Evolutionary conservation across 1,140 invertebrate genomes (phyloP).

Genomic region (Formica selysi): DNA sequence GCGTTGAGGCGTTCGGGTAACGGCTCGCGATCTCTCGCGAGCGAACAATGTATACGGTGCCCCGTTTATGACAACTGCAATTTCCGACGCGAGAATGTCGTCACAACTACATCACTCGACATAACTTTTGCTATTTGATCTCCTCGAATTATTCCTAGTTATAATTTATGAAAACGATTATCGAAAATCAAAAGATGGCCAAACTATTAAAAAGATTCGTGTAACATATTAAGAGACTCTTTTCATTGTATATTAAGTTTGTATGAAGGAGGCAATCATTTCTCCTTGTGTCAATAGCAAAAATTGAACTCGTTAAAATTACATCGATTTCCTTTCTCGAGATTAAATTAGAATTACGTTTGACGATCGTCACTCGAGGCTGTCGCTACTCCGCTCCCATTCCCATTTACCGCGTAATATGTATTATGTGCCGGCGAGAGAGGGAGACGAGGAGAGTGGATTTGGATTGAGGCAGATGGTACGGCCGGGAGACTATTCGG

Average conservation of each 20-base stretch:
- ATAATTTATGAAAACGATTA: background rate
- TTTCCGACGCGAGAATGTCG: background rate
- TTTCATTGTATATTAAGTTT: background rate
- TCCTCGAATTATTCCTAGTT: conserved; percentile 17
- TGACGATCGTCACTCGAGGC: conserved; percentile 39
- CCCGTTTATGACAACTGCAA: conserved; percentile 6
- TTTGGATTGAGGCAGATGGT: conserved; percentile 67
- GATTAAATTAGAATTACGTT: conserved; percentile 35
- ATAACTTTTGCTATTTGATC: conserved; percentile 11
- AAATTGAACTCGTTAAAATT: background rate
- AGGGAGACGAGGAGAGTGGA: conserved; percentile 33
- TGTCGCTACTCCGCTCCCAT: conserved; percentile 39
- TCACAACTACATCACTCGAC: conserved; percentile 29
- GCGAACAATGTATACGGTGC: conserved; percentile 18
- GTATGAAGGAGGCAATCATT: background rate
- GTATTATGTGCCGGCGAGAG: conserved; percentile 43
- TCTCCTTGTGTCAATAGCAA: background rate
- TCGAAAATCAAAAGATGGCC: background rate
- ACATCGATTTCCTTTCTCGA: background rate
- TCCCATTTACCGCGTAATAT: conserved; percentile 67
- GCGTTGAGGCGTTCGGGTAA: conserved; percentile 26
- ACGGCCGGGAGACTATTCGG: conserved; percentile 25
- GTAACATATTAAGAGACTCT: background rate
- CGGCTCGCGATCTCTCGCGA: conserved; percentile 59
- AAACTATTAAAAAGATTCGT: background rate